Evolutionary conservation across 2,888 invertebrate genomes (phyloP).

Genomic region (Stratiomys singularior): DNA sequence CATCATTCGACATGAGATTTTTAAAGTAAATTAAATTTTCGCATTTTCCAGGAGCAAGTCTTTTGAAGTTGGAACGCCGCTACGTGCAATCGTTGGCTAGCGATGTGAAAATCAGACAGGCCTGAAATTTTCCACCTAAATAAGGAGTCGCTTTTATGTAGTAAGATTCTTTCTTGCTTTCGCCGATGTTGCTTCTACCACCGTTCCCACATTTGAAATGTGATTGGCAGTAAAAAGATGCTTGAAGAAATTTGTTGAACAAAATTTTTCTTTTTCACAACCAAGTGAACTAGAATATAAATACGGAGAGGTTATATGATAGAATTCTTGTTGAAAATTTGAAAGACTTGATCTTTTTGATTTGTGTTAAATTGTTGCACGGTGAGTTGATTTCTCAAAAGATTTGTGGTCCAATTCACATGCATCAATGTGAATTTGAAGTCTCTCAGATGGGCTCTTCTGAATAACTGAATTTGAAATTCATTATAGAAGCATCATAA

Average conservation of each 20-base stretch:
- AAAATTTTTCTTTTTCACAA: neutral
- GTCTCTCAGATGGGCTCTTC: no score
- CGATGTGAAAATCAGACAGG: neutral
- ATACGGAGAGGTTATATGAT: neutral
- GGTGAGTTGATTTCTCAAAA: no score
- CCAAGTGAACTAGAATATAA: neutral
- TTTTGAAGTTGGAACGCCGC: neutral
- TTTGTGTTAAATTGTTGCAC: no score
- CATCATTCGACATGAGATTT: neutral
- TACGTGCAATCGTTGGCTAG: no score
- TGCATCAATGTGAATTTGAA: no score
- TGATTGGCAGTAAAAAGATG: neutral
- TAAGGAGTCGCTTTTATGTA: neutral
- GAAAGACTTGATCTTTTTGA: no score
- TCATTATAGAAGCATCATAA: no score
- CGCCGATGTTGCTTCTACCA: no score
- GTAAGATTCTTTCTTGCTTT: neutral
- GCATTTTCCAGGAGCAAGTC: neutral
- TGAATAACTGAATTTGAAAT: no score
- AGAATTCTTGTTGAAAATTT: neutral
- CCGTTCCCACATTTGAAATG: neutral
- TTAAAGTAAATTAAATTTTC: slow-evolving; percentile 4
- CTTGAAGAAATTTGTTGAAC: neutral
- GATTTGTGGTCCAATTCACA: no score
- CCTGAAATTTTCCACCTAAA: neutral